These are phyloP conservation scores for Crepidodera aurea DNA, from an alignment of 2,888 invertebrate genomes.

Conservation along the genomic window DNA sequence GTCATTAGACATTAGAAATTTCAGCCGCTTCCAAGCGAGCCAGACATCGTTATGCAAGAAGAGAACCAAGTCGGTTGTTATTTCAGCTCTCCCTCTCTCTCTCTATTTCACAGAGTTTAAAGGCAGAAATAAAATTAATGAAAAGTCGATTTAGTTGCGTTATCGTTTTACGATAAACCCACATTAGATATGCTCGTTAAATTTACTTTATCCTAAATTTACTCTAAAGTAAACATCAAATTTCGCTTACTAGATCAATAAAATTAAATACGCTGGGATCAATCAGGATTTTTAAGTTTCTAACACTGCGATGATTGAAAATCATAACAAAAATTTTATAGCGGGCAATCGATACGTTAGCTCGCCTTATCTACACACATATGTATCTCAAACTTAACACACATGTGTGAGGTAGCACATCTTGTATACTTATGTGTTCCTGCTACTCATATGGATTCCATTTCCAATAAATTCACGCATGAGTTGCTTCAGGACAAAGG, in stretches of 20 bases:
- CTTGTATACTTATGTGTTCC: constrained; percentile 63
- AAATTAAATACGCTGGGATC: background rate
- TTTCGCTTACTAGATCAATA: background rate
- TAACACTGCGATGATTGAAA: background rate
- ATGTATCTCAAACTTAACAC: background rate
- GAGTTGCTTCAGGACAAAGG: constrained; percentile 51
- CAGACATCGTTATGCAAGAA: too few relatives aligned
- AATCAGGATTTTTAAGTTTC: background rate
- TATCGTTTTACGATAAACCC: too few relatives aligned
- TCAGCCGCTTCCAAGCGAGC: too few relatives aligned
- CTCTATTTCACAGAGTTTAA: too few relatives aligned
- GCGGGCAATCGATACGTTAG: background rate
- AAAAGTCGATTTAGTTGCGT: too few relatives aligned
- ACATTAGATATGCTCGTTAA: too few relatives aligned
- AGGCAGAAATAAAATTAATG: too few relatives aligned
- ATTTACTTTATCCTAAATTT: too few relatives aligned
- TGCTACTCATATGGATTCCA: constrained; percentile 69
- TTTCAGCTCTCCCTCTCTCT: too few relatives aligned
- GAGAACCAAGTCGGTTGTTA: too few relatives aligned
- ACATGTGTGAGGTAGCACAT: constrained; percentile 42
- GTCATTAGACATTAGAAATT: background rate
- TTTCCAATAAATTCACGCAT: constrained; percentile 72
- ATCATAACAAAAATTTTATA: too few relatives aligned
- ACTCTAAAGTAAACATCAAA: too few relatives aligned
- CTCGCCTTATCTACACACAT: background rate